Evolutionary conservation across 2,888 invertebrate species (phyloP), one percentile per base, ranked within the genome.

Genomic region (Pyrrhosoma nymphula): DNA sequence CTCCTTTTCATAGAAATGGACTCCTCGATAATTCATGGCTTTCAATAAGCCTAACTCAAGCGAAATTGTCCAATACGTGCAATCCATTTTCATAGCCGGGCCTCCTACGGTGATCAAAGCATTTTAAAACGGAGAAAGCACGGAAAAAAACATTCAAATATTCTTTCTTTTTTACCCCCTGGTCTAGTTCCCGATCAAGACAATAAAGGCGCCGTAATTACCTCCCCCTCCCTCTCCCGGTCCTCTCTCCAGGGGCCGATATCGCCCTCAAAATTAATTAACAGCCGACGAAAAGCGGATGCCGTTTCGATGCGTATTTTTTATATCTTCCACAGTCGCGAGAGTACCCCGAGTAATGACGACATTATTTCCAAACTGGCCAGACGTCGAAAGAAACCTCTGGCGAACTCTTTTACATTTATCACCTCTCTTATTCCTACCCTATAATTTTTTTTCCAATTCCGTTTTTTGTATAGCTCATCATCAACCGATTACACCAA

Each of bases 231-330:
- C 26, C 35, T n/a, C 16, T 26, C 26, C 23, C 69, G 3, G 23
- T 14, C n/a, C 20, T 69, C 30, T 82, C 82, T 82, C 82, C 35
- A 4, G 82, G 82, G 82, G 14, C 82, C 82, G 82, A 82, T 82
- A 82, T 82, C 82, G 82, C 26, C 82, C 82, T 35, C 82, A 82
- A 82, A 82, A 82, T 82, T 82, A 82, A 82, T 82, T 82, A 82
- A 82, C 82, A 82, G 82, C 82, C 82, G 82, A 82, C 82, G 82
- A 82, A 82, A 82, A 82, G 35, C 82, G 82, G 82, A 82, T 82
- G 35, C 82, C 82, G 82, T 82, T 82, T 82, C 82, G 82, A 82
- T 82, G 82, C 35, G 82, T 82, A 14, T 14, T 82, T 82, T 82
- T 82, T 60, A 10, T 60, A 16, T 10, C 16, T 60, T 20, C 69